Conservation (phyloP, 2,113 vertebrate species). For the Tringa solitaria region DNA sequence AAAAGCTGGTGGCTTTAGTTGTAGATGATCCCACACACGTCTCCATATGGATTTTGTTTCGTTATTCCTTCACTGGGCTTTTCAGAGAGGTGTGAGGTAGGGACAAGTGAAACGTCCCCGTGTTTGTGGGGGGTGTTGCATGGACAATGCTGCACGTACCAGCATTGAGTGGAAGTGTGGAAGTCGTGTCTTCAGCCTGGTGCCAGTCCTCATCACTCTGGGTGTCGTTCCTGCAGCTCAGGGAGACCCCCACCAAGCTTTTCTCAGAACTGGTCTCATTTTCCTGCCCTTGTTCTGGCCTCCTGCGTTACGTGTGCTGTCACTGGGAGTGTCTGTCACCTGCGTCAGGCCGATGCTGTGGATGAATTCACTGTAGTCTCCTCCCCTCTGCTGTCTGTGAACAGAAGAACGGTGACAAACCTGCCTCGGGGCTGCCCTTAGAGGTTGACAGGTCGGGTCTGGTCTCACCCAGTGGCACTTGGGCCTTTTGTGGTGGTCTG, state of each 20-base stretch:
- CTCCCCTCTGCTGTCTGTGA: background rate
- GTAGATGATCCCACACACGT: fast-evolving
- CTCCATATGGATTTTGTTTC: background rate
- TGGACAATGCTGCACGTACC: no score
- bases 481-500: background rate
- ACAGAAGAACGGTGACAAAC: background rate
- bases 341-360: no score
- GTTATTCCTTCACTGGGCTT: background rate
- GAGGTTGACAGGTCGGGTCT: fast-evolving
- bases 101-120: background rate
- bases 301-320: background rate
- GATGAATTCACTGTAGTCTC: background rate
- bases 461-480: background rate
- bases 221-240: background rate
- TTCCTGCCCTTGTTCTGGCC: background rate
- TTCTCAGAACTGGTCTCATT: background rate
- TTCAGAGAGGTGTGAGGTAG: background rate
- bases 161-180: background rate
- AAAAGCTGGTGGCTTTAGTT: background rate
- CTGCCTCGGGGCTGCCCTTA: background rate
- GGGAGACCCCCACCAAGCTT: background rate
- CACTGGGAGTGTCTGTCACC: background rate
- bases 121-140: no score
- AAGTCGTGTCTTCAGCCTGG: fast-evolving
- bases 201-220: background rate